These are phyloP conservation scores for Kryptopterus vitreolus DNA, from an alignment of 2,797 vertebrate genomes.

Conservation along the genomic window DNA sequence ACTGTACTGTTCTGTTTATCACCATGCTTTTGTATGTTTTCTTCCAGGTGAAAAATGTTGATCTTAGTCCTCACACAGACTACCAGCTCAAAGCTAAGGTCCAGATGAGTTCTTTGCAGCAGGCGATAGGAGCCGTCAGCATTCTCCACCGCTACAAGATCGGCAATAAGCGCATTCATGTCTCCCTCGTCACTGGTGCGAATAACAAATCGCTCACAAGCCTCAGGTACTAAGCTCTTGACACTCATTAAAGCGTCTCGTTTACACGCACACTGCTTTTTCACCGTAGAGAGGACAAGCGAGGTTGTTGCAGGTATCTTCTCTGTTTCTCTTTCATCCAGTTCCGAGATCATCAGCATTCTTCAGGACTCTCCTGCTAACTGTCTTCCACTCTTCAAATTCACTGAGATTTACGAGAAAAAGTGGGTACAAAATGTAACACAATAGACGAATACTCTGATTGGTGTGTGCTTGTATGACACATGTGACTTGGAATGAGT, in stretches of 20 bases:
- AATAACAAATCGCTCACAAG: conserved; percentile 84
- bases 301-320: conserved; percentile 1
- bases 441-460: no score
- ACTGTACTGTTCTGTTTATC: background rate
- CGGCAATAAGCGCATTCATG: conserved; percentile 91
- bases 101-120: conserved; percentile 89
- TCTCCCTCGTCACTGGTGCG: conserved; percentile 86
- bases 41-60: conserved; percentile 85
- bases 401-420: conserved; percentile 94
- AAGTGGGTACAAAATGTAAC: conserved; percentile 78
- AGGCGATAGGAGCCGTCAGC: conserved; percentile 88
- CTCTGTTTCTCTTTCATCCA: conserved; percentile 59
- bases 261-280: background rate
- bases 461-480: background rate
- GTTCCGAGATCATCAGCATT: conserved; percentile 85
- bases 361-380: conserved; percentile 94
- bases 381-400: conserved; percentile 93
- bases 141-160: conserved; percentile 90
- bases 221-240: conserved; percentile 79
- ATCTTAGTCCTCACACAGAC: conserved; percentile 95
- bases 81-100: conserved; percentile 92
- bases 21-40: background rate
- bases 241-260: background rate
- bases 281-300: background rate
- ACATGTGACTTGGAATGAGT: no score